phyloP scores from a whole-genome alignment of 2,113 vertebrate genomes.

The Pedetes capensis region DNA sequence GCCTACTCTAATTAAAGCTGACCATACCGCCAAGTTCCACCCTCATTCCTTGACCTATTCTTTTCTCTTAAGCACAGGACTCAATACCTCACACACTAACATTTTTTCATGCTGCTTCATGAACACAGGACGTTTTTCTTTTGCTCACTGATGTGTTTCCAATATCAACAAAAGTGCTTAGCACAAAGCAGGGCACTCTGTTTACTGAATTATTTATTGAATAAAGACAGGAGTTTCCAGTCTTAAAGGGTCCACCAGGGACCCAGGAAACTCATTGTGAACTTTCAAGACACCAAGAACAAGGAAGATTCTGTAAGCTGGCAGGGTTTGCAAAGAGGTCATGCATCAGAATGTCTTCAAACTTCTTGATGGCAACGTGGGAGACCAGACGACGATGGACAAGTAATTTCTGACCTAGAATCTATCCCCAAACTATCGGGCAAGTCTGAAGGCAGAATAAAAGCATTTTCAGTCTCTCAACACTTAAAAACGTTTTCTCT shows the following conservation, averaged over 20 bases:
- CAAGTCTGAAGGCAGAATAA: neutral
- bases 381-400: neutral
- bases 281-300: neutral
- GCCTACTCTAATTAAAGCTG: neutral
- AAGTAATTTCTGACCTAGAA: neutral
- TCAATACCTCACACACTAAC: neutral
- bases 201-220: neutral
- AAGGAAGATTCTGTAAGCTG: neutral
- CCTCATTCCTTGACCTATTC: no score
- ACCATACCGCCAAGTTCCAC: neutral
- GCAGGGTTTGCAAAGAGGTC: neutral
- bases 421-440: neutral
- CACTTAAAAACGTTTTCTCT: neutral
- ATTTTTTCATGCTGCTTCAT: neutral
- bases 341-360: neutral
- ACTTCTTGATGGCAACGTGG: neutral
- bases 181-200: neutral
- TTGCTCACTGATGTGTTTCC: no score
- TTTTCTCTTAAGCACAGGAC: neutral
- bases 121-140: no score
- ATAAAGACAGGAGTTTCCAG: neutral
- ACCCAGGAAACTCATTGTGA: neutral
- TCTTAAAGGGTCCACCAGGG: neutral
- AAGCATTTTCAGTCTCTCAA: neutral
- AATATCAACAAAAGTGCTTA: no score